Conservation (phyloP, 1,140 invertebrate species). For the Ladona fulva region DNA sequence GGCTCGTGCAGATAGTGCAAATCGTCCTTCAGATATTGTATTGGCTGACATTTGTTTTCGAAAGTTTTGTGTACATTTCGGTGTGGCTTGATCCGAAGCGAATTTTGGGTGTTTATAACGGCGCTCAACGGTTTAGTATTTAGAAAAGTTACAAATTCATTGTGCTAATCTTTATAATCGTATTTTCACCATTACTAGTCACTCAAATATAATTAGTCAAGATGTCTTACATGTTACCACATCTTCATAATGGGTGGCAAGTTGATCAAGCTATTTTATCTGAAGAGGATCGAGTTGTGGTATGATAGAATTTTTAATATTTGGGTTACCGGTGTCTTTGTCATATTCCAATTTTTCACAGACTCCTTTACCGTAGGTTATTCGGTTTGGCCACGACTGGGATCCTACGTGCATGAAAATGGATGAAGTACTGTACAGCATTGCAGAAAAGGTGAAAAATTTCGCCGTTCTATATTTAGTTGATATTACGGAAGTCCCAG, state of each 20-base stretch:
- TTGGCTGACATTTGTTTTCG: too few relatives aligned
- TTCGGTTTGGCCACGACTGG: constrained; percentile 98
- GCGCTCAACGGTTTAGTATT: too few relatives aligned
- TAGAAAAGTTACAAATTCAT: too few relatives aligned
- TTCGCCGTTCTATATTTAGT: constrained; percentile 98
- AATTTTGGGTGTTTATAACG: too few relatives aligned
- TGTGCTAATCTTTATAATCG: too few relatives aligned
- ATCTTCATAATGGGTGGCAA: constrained; percentile 99
- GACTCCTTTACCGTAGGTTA: constrained; percentile 52
- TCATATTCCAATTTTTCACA: neutral
- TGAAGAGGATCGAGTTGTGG: constrained; percentile 95
- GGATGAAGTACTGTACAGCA: constrained; percentile 97
- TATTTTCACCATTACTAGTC: neutral
- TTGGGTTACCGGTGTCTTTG: neutral
- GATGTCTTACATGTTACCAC: constrained; percentile 99
- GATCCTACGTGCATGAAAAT: constrained; percentile 99
- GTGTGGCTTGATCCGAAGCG: too few relatives aligned
- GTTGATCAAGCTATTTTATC: constrained; percentile 97
- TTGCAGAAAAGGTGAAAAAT: constrained; percentile 96
- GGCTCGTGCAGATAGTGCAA: too few relatives aligned
- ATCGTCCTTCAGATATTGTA: too few relatives aligned
- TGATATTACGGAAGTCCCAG: constrained; percentile 96
- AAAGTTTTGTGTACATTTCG: too few relatives aligned
- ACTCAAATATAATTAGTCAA: constrained; percentile 28
- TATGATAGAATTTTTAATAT: constrained; percentile 35